Percentiles rank a stretch among this genome's conserved stretches.
Conservation (phyloP, 2,888 invertebrate species). For the Coremacera marginata region DNA sequence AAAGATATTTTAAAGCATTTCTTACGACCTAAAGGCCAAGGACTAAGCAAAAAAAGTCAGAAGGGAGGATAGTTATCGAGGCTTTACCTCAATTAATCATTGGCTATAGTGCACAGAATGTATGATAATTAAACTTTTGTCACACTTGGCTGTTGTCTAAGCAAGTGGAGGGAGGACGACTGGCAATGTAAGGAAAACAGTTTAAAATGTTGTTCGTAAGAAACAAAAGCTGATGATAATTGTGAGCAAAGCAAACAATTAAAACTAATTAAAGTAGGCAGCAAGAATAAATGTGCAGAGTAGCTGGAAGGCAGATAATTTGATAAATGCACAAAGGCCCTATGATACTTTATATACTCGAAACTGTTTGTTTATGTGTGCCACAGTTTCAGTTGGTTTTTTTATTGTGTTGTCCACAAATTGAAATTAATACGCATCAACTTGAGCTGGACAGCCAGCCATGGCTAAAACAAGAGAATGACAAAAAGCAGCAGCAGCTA, state of each 20-base stretch:
- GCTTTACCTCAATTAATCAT: slow-evolving; percentile 3
- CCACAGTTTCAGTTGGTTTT: background rate
- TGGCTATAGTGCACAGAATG: background rate
- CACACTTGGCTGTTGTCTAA: background rate
- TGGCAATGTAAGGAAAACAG: background rate
- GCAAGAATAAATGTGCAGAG: too few relatives aligned
- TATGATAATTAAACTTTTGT: slow-evolving; percentile 11
- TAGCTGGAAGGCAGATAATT: too few relatives aligned
- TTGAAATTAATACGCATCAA: slow-evolving; percentile 38
- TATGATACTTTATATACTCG: too few relatives aligned
- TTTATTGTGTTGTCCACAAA: slow-evolving; percentile 16
- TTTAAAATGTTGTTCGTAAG: background rate
- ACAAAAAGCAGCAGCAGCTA: background rate
- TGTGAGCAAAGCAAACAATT: background rate
- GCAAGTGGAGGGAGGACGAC: background rate
- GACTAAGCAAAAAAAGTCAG: too few relatives aligned
- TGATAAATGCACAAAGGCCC: too few relatives aligned
- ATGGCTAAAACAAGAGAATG: slow-evolving; percentile 28
- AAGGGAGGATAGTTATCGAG: background rate
- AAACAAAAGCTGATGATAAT: background rate
- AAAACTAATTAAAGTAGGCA: background rate
- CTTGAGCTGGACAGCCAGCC: slow-evolving; percentile 29
- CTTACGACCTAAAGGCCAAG: background rate
- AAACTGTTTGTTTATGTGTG: background rate
- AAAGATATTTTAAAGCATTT: background rate